phyloP scores from a whole-genome alignment of 2,888 invertebrate genomes.

The Platynereis dumerilii region DNA sequence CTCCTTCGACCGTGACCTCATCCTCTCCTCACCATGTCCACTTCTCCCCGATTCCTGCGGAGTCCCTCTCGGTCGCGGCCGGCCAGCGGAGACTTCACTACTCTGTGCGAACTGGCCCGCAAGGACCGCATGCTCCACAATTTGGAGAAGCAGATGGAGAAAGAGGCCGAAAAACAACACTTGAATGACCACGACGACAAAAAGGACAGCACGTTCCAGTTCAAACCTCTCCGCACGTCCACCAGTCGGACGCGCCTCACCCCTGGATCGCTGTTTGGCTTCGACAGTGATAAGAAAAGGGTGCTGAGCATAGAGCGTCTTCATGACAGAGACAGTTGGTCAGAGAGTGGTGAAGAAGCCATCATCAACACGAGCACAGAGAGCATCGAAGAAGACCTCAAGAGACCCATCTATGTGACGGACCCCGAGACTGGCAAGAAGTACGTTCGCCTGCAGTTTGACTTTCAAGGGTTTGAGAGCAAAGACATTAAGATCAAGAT shows the following conservation, averaged over 20 bases:
- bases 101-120: not conserved
- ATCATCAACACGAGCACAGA: slow-evolving; percentile 16
- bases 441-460: slow-evolving; percentile 34
- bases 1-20: too few relatives aligned
- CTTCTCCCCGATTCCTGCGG: slow-evolving; percentile 4
- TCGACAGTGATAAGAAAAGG: slow-evolving; percentile 11
- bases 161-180: slow-evolving; percentile 23
- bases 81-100: not conserved
- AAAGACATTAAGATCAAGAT: slow-evolving; percentile 33
- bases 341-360: slow-evolving; percentile 9
- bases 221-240: slow-evolving; percentile 10
- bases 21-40: not conserved
- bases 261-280: slow-evolving; percentile 2
- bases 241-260: not conserved
- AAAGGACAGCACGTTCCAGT: slow-evolving; percentile 22
- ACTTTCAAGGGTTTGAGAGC: slow-evolving; percentile 28
- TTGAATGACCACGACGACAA: not conserved
- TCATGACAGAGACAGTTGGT: slow-evolving; percentile 12
- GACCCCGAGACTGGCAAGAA: slow-evolving; percentile 30
- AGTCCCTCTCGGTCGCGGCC: slow-evolving; percentile 3
- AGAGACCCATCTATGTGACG: slow-evolving; percentile 25
- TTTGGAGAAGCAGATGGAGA: slow-evolving; percentile 22
- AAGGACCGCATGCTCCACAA: not conserved
- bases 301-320: slow-evolving; percentile 19
- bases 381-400: slow-evolving; percentile 23